A percentile compares a stretch with the other conserved stretches of the same genome.
These are phyloP conservation scores for Meghimatium bilineatum DNA, from an alignment of 2,888 invertebrate species.

Conservation along the genomic window DNA sequence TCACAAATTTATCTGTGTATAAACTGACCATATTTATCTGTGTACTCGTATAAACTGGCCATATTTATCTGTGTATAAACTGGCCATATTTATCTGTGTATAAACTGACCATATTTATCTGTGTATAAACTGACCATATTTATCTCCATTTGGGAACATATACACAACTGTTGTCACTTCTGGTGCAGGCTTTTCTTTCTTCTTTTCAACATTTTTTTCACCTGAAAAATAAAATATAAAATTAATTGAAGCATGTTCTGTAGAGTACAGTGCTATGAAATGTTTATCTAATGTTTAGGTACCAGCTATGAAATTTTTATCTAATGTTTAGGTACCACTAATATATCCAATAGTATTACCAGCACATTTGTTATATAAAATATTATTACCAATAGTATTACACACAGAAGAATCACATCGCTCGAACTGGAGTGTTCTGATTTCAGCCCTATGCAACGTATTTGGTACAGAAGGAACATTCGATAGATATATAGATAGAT, in stretches of 20 bases:
- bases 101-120: no score
- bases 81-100: no score
- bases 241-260: not conserved
- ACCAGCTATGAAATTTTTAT: not conserved
- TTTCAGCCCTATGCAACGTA: no score
- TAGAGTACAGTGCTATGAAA: not conserved
- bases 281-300: not conserved
- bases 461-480: no score
- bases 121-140: constrained; percentile 75
- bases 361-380: not conserved
- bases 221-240: constrained; percentile 44
- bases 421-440: no score
- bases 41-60: no score
- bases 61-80: no score
- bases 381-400: not conserved
- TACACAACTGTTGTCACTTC: constrained; percentile 65
- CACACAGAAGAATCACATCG: not conserved
- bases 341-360: not conserved
- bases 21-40: no score
- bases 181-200: constrained; percentile 61
- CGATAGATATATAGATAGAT: no score
- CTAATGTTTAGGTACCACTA: not conserved
- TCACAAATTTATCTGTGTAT: no score
- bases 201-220: constrained; percentile 67
- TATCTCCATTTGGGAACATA: constrained; percentile 76